phyloP scores from a whole-genome alignment of 1,140 invertebrate species.

The Oryctes rhinoceros region DNA sequence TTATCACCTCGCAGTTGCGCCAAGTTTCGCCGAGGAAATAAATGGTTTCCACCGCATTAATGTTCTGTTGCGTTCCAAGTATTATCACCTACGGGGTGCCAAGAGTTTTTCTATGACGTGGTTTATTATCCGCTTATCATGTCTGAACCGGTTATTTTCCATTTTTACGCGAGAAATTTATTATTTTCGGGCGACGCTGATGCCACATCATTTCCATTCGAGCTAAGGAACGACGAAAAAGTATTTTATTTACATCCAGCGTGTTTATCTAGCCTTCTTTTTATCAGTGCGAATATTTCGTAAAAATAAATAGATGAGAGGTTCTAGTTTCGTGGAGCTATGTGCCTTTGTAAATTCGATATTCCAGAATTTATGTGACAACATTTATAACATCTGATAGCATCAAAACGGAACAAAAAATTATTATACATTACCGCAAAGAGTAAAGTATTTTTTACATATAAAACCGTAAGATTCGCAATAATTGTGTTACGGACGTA shows the following conservation, averaged over 20 bases:
- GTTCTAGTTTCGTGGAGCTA: too few species aligned
- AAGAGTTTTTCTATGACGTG: constrained; percentile 34
- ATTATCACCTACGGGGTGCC: constrained; percentile 35
- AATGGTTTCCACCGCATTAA: constrained; percentile 36
- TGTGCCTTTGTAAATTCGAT: too few species aligned
- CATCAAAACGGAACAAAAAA: too few species aligned
- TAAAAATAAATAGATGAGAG: too few species aligned
- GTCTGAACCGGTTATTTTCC: constrained; percentile 33
- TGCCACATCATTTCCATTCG: constrained; percentile 20
- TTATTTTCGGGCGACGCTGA: constrained; percentile 24
- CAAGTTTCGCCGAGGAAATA: constrained; percentile 30
- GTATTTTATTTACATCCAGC: constrained; percentile 1
- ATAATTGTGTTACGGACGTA: too few species aligned
- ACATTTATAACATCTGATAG: too few species aligned
- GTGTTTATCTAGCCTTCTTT: background rate
- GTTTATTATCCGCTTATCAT: constrained; percentile 36
- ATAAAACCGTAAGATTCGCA: too few species aligned
- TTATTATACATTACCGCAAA: too few species aligned
- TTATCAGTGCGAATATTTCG: too few species aligned
- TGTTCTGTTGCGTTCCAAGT: constrained; percentile 34
- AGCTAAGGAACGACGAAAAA: constrained; percentile 6
- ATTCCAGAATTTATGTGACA: too few species aligned
- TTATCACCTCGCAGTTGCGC: constrained; percentile 29
- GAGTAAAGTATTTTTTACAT: too few species aligned
- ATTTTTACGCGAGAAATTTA: constrained; percentile 31